Conservation (phyloP, 2,888 invertebrate species). For the Germaria angustata region DNA sequence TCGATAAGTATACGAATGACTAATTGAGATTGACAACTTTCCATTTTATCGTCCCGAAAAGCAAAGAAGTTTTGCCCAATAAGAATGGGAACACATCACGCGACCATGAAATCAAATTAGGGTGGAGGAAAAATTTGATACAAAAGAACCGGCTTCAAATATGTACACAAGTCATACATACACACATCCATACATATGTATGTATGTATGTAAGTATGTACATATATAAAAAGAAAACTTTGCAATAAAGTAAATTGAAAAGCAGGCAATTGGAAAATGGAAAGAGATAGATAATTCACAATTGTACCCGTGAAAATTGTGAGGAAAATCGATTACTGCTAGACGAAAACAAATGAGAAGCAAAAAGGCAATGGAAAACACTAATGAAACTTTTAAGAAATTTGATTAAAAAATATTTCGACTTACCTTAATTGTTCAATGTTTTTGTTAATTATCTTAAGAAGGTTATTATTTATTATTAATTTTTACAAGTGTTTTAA, state of each 20-base stretch:
- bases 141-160: slow-evolving; percentile 42
- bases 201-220: too few relatives aligned
- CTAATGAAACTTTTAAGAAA: not conserved
- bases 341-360: slow-evolving; percentile 19
- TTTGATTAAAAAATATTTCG: not conserved
- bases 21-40: not conserved
- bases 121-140: not conserved
- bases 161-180: too few relatives aligned
- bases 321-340: slow-evolving; percentile 63
- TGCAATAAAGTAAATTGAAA: not conserved
- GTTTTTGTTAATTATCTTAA: not conserved
- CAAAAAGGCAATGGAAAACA: not conserved
- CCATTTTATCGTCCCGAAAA: not conserved
- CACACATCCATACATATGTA: too few relatives aligned
- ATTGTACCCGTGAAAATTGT: slow-evolving; percentile 20
- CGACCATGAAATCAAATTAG: slow-evolving; percentile 28
- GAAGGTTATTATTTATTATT: not conserved
- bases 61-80: not conserved
- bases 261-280: not conserved
- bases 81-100: slow-evolving; percentile 40
- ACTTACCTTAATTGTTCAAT: slow-evolving; percentile 32
- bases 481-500: slow-evolving; percentile 75
- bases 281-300: not conserved
- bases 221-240: not conserved
- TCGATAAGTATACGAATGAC: too few relatives aligned